phyloP scores from a whole-genome alignment of 2,113 vertebrate genomes.

The Solea solea region DNA sequence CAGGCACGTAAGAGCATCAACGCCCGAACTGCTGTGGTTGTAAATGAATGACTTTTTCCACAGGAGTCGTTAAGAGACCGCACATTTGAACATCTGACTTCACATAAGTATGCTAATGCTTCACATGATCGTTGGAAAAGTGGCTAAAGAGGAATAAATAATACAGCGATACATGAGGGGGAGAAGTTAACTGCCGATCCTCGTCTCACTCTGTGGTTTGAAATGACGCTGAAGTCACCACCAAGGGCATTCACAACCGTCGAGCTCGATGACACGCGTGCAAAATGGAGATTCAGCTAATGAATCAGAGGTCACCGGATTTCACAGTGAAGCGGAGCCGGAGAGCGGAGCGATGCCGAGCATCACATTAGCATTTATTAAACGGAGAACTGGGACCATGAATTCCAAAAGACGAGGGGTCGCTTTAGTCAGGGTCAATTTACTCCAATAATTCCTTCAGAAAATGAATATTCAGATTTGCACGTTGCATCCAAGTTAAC shows the following conservation, averaged over 20 bases:
- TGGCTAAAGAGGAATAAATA: neutral
- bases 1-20: too few relatives aligned
- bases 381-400: conserved; percentile 39
- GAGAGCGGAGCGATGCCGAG: conserved; percentile 33
- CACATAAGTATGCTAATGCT: neutral
- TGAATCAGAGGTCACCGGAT: conserved; percentile 49
- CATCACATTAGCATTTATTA: conserved; percentile 69
- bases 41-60: neutral
- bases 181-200: conserved; percentile 26
- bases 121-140: neutral
- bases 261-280: conserved; percentile 12
- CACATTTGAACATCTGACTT: neutral
- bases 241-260: neutral
- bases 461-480: conserved; percentile 59
- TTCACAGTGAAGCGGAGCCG: conserved; percentile 53
- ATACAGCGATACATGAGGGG: neutral
- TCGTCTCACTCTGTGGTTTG: neutral
- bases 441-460: conserved; percentile 48
- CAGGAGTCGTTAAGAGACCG: neutral
- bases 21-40: too few relatives aligned
- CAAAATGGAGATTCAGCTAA: conserved; percentile 5
- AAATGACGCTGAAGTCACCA: neutral
- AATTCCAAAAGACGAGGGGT: conserved; percentile 52
- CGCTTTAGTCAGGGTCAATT: conserved; percentile 69
- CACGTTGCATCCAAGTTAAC: conserved; percentile 9